Conservation (phyloP, 2,113 vertebrate genomes). For the Sinocyclocheilus rhinocerous region DNA sequence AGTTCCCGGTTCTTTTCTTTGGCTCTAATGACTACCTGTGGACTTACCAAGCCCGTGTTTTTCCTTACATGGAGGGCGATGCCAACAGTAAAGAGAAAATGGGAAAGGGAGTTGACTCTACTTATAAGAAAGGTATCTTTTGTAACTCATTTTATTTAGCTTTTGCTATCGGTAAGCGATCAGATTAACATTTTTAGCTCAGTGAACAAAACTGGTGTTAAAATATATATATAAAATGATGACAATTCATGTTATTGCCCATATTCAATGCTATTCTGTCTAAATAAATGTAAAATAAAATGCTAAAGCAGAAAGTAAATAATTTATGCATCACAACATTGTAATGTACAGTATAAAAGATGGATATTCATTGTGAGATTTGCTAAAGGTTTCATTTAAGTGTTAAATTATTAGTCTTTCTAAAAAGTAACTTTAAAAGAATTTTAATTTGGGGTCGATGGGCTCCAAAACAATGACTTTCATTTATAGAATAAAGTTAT, state of each 20-base stretch:
- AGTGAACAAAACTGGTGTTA: background rate
- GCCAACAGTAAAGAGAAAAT: constrained; percentile 97
- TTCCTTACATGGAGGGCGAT: constrained; percentile 98
- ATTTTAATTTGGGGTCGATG: background rate
- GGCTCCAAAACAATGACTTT: background rate
- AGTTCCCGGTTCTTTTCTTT: constrained; percentile 98
- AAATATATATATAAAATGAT: background rate
- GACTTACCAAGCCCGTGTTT: constrained; percentile 98
- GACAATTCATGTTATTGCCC: too few relatives aligned
- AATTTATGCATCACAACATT: background rate
- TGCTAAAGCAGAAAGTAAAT: background rate
- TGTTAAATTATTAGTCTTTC: too few relatives aligned
- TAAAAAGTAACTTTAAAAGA: too few relatives aligned
- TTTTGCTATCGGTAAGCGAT: background rate
- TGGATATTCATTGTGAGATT: too few relatives aligned
- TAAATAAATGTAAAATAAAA: background rate
- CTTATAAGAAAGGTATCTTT: constrained; percentile 91
- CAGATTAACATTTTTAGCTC: background rate
- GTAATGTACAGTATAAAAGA: background rate
- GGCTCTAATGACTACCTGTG: constrained; percentile 98
- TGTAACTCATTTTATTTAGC: background rate
- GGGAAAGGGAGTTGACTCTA: constrained; percentile 93
- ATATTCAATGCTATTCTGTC: too few relatives aligned
- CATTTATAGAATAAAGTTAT: background rate
- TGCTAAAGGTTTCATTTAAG: too few relatives aligned